A percentile compares a stretch with the other conserved stretches of the same genome.
Conservation (phyloP, 1,140 invertebrate genomes). For the Diachasma alloeum region DNA sequence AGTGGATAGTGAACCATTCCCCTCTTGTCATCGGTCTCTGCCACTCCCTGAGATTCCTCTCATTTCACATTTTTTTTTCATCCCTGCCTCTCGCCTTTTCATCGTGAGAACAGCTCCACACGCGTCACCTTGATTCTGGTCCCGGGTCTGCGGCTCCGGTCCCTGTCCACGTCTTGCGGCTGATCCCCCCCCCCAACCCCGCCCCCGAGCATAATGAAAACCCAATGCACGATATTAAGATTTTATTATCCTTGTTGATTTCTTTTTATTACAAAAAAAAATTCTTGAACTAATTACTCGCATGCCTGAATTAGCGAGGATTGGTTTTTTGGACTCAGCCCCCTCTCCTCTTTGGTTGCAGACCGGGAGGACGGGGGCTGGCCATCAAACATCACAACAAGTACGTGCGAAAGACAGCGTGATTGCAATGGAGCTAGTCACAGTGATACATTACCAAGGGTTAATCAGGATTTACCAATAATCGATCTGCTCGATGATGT, state of each 20-base stretch:
- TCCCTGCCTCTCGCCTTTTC: background rate
- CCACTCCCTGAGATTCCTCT: constrained; percentile 9
- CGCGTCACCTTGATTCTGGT: background rate
- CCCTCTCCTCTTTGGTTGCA: constrained; percentile 68
- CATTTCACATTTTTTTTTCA: background rate
- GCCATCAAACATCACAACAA: constrained; percentile 49
- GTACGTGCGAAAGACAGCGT: constrained; percentile 44
- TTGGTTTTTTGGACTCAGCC: constrained; percentile 60
- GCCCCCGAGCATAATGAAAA: background rate
- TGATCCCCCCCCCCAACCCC: too few relatives aligned
- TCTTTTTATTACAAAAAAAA: background rate
- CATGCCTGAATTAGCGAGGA: constrained; percentile 33
- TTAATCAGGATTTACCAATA: constrained; percentile 50
- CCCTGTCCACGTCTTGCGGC: too few relatives aligned
- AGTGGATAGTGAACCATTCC: constrained; percentile 25
- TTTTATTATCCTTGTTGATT: background rate
- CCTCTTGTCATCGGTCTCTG: constrained; percentile 9
- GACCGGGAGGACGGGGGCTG: constrained; percentile 66
- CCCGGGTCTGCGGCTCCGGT: background rate
- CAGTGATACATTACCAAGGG: constrained; percentile 34
- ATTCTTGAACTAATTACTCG: background rate
- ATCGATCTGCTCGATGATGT: constrained; percentile 61
- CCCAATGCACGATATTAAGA: background rate
- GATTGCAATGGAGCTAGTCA: constrained; percentile 29
- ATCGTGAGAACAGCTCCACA: background rate